These are phyloP conservation scores for Nanorana parkeri DNA, from an alignment of 2,113 vertebrate genomes.

Conservation along the genomic window DNA sequence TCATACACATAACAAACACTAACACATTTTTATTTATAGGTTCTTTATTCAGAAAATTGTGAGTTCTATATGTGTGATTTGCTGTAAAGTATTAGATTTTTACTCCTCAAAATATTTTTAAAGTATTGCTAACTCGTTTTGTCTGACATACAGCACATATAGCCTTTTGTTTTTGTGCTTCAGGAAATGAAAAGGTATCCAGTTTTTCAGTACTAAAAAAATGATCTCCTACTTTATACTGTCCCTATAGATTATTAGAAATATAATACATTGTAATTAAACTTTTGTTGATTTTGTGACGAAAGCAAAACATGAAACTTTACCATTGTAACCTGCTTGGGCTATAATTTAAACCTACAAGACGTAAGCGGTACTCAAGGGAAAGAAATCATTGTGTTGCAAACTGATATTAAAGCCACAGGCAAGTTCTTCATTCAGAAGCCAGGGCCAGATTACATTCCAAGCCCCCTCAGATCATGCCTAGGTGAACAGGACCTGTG, in stretches of 20 bases:
- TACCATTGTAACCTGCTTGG: constrained; percentile 22
- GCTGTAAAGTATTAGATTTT: no score
- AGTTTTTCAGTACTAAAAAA: constrained; percentile 26
- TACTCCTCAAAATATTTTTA: background rate
- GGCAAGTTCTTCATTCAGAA: constrained; percentile 32
- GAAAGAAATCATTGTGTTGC: constrained; percentile 29
- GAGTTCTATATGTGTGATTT: no score
- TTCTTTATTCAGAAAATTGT: background rate
- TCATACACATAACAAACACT: no score
- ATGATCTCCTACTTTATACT: background rate
- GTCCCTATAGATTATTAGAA: constrained; percentile 29
- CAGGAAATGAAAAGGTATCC: constrained; percentile 14
- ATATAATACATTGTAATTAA: constrained; percentile 38
- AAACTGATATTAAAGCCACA: constrained; percentile 36
- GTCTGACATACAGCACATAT: background rate
- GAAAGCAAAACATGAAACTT: constrained; percentile 36
- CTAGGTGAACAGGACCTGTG: constrained; percentile 39
- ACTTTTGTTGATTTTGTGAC: constrained; percentile 36
- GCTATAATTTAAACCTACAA: constrained; percentile 20
- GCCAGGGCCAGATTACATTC: constrained; percentile 42
- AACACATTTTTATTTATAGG: no score
- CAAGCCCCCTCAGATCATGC: constrained; percentile 42
- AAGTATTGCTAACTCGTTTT: background rate
- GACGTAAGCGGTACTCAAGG: background rate
- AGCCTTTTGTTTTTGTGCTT: constrained; percentile 1